Base-by-base conservation (phyloP, 2,797 vertebrate genomes). In the Chromis chromis region DNA sequence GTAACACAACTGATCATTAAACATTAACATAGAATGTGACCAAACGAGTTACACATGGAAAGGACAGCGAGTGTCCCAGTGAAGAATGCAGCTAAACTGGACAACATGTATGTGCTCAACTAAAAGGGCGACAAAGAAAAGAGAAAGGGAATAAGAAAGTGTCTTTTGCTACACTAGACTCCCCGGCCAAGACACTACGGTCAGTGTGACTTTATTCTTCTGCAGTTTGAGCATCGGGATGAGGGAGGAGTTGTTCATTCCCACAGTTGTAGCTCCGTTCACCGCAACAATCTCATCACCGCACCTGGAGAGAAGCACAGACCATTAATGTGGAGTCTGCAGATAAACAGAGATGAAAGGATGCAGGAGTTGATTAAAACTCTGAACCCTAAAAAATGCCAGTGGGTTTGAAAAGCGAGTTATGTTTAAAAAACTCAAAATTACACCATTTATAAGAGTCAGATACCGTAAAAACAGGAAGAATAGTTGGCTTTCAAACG, bases 271-370 rank as follows among this genome's bases (percentile, higher is more conserved):
- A 48, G 96, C 94, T 36, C 96, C 96, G 0, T 98, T 98, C 50
- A 98, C 97, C 0, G 97, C 97, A 82, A 98, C 97, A 0, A 98
- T 98, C 88, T 98, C 97, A 42, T 98, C 97, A 2, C 97, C 97
- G 3, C 97, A 98, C 91, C 97, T 98, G 88, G 4, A 76, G 48
- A 60, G 46, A 74, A 57, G 22, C 78, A 52, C 9, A 40, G 21
- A 48, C 1, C 10, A 16, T 64, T 13, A 78, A 58, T 0, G 3
- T 44, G 10, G 22, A 50, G 31, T 9, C 19, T 46, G 50, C 5
- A 4, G 19, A 39, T 61, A 1, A 17, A 64, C 7, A 27, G 7
- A 2, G 62, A 11, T 1, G 28, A 54, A 27, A 65, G 52, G 4
- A 48, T 13, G 49, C 16, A 6, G 33, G 19, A 39, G 53, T 4